Conservation (phyloP, 2,888 invertebrate genomes). For the Rotaria sp. region DNA sequence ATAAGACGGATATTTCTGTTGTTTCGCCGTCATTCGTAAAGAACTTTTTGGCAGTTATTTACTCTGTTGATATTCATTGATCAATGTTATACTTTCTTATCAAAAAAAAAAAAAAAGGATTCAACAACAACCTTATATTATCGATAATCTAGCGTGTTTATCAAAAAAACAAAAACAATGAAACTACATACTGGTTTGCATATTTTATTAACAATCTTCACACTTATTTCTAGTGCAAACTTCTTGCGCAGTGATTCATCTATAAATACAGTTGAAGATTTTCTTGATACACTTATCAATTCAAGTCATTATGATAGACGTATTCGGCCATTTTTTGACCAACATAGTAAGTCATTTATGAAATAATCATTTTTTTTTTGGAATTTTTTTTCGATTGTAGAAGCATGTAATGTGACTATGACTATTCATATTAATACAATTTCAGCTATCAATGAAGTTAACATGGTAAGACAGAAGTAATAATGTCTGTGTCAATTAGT, state of each 20-base stretch:
- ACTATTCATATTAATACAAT: slow-evolving; percentile 41
- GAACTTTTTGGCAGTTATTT: not conserved
- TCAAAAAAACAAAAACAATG: not conserved
- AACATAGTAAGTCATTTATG: slow-evolving; percentile 29
- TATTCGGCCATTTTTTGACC: slow-evolving; percentile 40
- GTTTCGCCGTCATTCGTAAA: not conserved
- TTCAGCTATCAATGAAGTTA: slow-evolving; percentile 40
- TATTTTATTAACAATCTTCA: slow-evolving; percentile 21
- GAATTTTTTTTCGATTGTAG: not conserved
- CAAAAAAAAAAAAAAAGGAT: not conserved
- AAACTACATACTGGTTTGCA: not conserved
- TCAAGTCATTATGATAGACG: slow-evolving; percentile 38
- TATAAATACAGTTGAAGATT: slow-evolving; percentile 38
- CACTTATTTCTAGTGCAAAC: slow-evolving; percentile 32
- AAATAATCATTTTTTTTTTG: not conserved
- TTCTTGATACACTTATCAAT: slow-evolving; percentile 38
- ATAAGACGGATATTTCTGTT: not conserved
- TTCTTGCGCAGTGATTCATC: not conserved
- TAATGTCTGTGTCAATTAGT: not conserved
- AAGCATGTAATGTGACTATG: slow-evolving; percentile 36
- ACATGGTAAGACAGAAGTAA: slow-evolving; percentile 34
- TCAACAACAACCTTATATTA: not conserved
- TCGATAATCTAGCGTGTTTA: not conserved
- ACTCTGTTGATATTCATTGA: not conserved
- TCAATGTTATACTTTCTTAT: not conserved